Conservation (phyloP, 2,113 vertebrate species). For the Lophotis ruficrista region DNA sequence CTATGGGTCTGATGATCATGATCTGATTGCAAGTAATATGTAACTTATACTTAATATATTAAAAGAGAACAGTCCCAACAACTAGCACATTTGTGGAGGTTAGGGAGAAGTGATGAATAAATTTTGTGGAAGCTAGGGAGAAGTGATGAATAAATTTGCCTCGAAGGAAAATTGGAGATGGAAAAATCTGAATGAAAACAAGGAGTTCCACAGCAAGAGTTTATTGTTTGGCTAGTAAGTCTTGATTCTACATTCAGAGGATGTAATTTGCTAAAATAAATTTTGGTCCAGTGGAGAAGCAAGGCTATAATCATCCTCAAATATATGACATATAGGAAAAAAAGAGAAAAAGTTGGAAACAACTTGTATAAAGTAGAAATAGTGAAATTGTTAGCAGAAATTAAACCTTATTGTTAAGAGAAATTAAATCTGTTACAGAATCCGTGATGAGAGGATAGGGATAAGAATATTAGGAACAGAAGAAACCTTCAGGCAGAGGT, state of each 20-base stretch:
- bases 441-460: background rate
- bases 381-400: background rate
- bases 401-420: background rate
- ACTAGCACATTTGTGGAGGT: background rate
- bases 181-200: constrained; percentile 30
- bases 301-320: background rate
- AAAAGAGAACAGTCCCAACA: background rate
- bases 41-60: constrained; percentile 28
- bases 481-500: background rate
- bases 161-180: background rate
- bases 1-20: background rate
- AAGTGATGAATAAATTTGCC: constrained; percentile 45
- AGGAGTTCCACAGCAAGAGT: background rate
- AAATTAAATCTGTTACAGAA: background rate
- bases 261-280: constrained; percentile 31
- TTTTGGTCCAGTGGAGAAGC: background rate
- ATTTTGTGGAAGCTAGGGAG: background rate
- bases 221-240: constrained; percentile 18
- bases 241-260: background rate
- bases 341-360: background rate
- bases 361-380: background rate
- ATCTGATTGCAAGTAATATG: constrained; percentile 18
- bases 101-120: constrained; percentile 17
- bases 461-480: background rate
- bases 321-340: background rate